Evolutionary conservation across 2,888 invertebrate species (phyloP).

Genomic region (Acleris holmiana): DNA sequence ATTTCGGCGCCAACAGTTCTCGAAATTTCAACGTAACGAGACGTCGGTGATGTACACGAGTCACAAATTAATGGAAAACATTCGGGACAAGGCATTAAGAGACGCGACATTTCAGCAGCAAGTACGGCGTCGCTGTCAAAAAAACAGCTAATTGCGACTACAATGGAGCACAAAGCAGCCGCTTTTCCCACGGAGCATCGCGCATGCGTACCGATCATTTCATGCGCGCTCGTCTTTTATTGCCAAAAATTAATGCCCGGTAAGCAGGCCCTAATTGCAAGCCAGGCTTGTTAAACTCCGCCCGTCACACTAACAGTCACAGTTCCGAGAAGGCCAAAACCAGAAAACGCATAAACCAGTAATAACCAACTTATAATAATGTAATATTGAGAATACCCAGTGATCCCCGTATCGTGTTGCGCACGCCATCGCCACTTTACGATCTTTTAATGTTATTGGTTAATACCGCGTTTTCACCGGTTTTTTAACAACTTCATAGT

Average conservation of each 20-base stretch:
- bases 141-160: conserved; percentile 78
- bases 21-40: conserved; percentile 14
- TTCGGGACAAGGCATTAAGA: conserved; percentile 71
- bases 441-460: conserved; percentile 77
- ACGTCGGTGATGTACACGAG: conserved; percentile 51
- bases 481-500: conserved; percentile 62
- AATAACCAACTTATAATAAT: conserved; percentile 72
- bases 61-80: conserved; percentile 74
- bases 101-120: conserved; percentile 75
- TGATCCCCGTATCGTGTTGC: conserved; percentile 59
- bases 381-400: conserved; percentile 65
- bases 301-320: conserved; percentile 62
- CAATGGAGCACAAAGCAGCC: conserved; percentile 80
- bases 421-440: conserved; percentile 60
- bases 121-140: conserved; percentile 72
- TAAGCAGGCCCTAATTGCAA: conserved; percentile 81
- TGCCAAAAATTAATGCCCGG: conserved; percentile 84
- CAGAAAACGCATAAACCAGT: conserved; percentile 66
- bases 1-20: conserved; percentile 2
- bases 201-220: conserved; percentile 78
- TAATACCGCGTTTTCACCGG: conserved; percentile 53
- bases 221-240: conserved; percentile 80
- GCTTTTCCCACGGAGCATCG: conserved; percentile 81
- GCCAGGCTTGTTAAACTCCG: conserved; percentile 70
- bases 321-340: conserved; percentile 64